Evolutionary conservation across 2,888 invertebrate species (phyloP).

Genomic region (Mongoloraphidia duomilia): DNA sequence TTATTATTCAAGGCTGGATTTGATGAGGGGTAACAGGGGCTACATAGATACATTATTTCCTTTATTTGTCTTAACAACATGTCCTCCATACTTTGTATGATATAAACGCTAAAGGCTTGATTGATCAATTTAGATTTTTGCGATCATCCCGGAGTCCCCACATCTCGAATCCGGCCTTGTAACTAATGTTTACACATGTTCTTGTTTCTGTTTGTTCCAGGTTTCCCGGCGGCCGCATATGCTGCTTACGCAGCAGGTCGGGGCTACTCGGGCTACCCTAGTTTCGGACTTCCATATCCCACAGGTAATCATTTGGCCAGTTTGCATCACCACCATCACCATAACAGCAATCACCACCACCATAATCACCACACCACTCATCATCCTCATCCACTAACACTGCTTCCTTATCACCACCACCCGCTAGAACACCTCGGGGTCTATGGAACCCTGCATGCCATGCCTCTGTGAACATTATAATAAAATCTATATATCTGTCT

Average conservation of each 20-base stretch:
- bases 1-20: no score
- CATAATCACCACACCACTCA: constrained; percentile 39
- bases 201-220: constrained; percentile 36
- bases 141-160: no score
- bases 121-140: no score
- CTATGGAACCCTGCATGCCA: constrained; percentile 56
- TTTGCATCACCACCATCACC: constrained; percentile 51
- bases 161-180: background rate
- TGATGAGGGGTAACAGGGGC: no score
- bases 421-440: constrained; percentile 48
- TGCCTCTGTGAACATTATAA: constrained; percentile 53
- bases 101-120: no score
- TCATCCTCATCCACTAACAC: constrained; percentile 38
- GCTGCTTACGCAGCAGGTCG: constrained; percentile 93
- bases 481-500: background rate
- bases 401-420: constrained; percentile 41
- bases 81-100: no score
- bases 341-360: constrained; percentile 30
- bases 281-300: constrained; percentile 95
- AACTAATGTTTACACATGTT: constrained; percentile 1
- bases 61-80: no score
- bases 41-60: no score
- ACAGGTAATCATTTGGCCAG: constrained; percentile 85
- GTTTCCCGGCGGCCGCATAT: constrained; percentile 89
- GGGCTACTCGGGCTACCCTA: constrained; percentile 94